Evolutionary conservation across 2,888 invertebrate genomes (phyloP).

Genomic region (Drosophila trichaetosa): DNA sequence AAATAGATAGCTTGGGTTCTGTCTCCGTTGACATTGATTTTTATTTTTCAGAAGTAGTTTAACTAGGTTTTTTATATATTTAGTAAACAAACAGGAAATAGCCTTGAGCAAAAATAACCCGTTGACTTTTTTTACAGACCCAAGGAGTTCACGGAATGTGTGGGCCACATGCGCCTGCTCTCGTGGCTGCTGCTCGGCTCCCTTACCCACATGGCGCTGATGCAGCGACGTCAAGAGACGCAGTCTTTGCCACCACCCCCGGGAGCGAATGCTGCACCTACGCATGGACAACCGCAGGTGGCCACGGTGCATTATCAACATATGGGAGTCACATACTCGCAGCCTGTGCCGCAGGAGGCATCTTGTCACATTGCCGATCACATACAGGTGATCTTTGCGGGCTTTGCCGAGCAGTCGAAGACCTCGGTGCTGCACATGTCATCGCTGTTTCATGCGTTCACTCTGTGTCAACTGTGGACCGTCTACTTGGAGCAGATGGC

Average conservation of each 20-base stretch:
- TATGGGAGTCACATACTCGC: conserved; percentile 86
- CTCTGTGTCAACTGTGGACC: conserved; percentile 99
- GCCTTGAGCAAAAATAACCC: background rate
- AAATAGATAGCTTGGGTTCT: background rate
- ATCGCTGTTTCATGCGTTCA: conserved; percentile 98
- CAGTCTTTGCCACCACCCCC: conserved; percentile 64
- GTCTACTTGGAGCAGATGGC: conserved; percentile 97
- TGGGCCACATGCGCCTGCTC: conserved; percentile 95
- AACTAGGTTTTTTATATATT: background rate
- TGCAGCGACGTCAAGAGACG: conserved; percentile 77
- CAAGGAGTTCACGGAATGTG: conserved; percentile 97
- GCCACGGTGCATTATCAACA: conserved; percentile 76
- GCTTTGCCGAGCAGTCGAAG: conserved; percentile 98
- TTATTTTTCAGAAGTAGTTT: background rate
- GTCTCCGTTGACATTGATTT: background rate
- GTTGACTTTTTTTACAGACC: conserved; percentile 87
- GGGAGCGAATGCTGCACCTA: conserved; percentile 42
- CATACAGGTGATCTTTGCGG: conserved; percentile 96
- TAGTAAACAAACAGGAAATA: background rate
- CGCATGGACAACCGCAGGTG: conserved; percentile 44
- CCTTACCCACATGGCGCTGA: conserved; percentile 93
- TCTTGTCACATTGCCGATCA: conserved; percentile 99
- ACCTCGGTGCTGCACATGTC: conserved; percentile 97
- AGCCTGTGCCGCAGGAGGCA: conserved; percentile 97
- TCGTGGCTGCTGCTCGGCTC: conserved; percentile 98